Conservation (phyloP, 2,797 vertebrate genomes). For the Meriones psammophilus region DNA sequence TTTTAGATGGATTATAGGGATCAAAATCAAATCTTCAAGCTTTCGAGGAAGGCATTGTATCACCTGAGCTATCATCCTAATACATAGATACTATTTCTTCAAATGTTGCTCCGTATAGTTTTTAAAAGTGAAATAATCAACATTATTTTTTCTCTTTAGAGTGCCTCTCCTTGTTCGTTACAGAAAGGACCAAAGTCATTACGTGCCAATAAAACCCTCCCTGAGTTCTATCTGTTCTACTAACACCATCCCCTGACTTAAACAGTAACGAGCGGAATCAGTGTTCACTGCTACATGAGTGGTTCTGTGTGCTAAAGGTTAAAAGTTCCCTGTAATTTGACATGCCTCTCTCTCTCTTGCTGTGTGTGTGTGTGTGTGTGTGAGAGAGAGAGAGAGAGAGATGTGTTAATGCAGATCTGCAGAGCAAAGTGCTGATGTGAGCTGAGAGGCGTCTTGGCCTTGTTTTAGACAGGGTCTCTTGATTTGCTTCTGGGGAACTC, state of each 20-base stretch:
- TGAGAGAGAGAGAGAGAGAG: neutral
- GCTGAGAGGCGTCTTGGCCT: neutral
- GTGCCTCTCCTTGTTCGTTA: neutral
- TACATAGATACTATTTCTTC: constrained; percentile 7
- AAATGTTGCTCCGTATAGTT: constrained; percentile 68
- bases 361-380: neutral
- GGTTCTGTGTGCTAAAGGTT: neutral
- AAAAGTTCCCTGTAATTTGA: neutral
- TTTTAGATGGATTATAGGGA: neutral
- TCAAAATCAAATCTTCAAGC: neutral
- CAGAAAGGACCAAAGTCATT: constrained; percentile 33
- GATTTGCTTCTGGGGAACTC: neutral
- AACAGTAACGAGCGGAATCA: neutral
- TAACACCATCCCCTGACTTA: neutral
- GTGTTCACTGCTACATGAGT: neutral
- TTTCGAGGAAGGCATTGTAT: too few relatives aligned
- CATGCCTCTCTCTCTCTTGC: neutral
- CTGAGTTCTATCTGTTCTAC: neutral
- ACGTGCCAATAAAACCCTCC: neutral
- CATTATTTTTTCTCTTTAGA: constrained; percentile 27
- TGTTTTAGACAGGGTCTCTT: neutral
- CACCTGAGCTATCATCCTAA: too few relatives aligned
- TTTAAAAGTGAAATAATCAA: constrained; percentile 62
- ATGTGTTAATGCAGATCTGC: neutral
- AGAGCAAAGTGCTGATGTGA: neutral